Base-by-base conservation (phyloP, 2,888 invertebrate genomes). In the Brenthis ino region DNA sequence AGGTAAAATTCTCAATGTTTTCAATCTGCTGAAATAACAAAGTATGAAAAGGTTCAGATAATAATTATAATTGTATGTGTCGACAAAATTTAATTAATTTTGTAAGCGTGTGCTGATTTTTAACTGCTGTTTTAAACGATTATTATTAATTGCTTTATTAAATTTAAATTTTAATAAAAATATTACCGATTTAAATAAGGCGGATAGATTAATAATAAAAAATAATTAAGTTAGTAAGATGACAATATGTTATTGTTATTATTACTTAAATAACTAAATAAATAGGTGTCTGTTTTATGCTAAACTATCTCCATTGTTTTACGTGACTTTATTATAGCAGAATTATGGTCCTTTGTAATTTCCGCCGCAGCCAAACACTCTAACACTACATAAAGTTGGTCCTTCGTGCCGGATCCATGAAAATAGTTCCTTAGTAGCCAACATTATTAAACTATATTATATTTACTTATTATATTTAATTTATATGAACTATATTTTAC, bases 301-400 rank as follows among this genome's bases (percentile, higher is more conserved):
- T 3, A 37, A 63, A 56, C 28, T 64, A 16, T 58, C 53, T 57
- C 55, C 60, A 55, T 67, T 55, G 33, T 54, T 67, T 61, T 67
- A 67, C 55, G 67, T 67, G 67, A 61, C 61, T 56, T 64, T 64
- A 65, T 67, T 64, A 67, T 51, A 70, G 47, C 47, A 61, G 67
- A 70, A 65, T 65, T 70, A 70, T 70, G 58, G 57, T 64, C 66
- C 64, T 56, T 65, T 60, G 67, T 70, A 70, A 70, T 70, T 70
- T 70, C 70, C 70, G 67, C 60, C 61, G 54, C 67, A 61, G 64
- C 55, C 20, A 67, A 67, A 65, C 55, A 64, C 55, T 37, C 55
- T 61, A 37, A 55, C 60, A 61, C 55, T 67, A 55, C 48, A 37
- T 57, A 28, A 58, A 66, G 60, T 66, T 66, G 54, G 65, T 53